phyloP scores from a whole-genome alignment of 2,888 invertebrate species.

The Therioaphis trifolii region DNA sequence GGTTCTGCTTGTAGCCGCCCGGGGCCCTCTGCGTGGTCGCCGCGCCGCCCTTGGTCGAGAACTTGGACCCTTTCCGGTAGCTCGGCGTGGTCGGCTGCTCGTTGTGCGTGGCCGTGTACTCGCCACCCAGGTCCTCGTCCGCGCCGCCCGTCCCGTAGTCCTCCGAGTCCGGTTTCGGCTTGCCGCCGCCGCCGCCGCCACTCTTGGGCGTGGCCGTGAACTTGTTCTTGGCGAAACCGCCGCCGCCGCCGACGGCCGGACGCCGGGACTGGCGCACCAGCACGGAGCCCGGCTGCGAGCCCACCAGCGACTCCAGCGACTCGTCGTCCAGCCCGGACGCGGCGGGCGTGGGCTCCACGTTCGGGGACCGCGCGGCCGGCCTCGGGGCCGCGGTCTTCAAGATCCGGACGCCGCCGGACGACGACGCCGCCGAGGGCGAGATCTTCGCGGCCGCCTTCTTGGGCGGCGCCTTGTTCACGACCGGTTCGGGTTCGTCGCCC shows the following conservation, averaged over 20 bases:
- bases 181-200: conserved; percentile 62
- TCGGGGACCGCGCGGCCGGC: conserved; percentile 71
- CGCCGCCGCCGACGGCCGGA: conserved; percentile 67
- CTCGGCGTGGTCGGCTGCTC: conserved; percentile 61
- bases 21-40: conserved; percentile 67
- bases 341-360: conserved; percentile 76
- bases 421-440: conserved; percentile 71
- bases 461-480: conserved; percentile 48
- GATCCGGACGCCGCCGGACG: conserved; percentile 73
- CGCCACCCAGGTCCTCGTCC: no score
- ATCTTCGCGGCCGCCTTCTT: conserved; percentile 73
- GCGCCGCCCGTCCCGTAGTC: conserved; percentile 66
- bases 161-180: conserved; percentile 67
- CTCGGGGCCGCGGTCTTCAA: conserved; percentile 81
- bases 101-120: conserved; percentile 63
- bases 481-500: conserved; percentile 60
- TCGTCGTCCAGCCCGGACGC: conserved; percentile 74
- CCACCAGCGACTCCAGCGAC: conserved; percentile 73
- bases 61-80: conserved; percentile 52
- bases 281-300: conserved; percentile 67
- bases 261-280: conserved; percentile 71
- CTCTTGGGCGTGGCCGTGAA: conserved; percentile 67
- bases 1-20: conserved; percentile 67
- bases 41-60: conserved; percentile 64
- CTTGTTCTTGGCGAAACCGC: conserved; percentile 58